Conservation (phyloP, 2,113 vertebrate species). For the Ceratotherium simum region DNA sequence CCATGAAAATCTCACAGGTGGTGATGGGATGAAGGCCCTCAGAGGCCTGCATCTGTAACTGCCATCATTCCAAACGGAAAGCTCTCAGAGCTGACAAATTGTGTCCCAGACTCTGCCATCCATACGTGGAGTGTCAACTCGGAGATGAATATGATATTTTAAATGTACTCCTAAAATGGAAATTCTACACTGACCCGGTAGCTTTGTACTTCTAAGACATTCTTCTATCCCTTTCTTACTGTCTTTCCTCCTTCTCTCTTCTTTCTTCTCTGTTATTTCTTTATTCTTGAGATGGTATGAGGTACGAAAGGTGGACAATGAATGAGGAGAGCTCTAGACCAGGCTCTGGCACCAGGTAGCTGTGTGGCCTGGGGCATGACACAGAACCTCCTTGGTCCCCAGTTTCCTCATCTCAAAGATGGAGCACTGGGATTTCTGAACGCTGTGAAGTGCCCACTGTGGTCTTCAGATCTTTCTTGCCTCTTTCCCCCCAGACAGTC, state of each 20-base stretch:
- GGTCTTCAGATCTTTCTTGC: not conserved
- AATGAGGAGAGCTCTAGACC: not conserved
- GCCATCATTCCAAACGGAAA: slow-evolving; percentile 3
- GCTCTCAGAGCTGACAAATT: not conserved
- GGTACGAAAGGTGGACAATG: not conserved
- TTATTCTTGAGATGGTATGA: not conserved
- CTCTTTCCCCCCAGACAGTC: not conserved
- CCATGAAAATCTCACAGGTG: slow-evolving; percentile 61
- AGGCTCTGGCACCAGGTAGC: not conserved
- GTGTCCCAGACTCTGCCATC: not conserved
- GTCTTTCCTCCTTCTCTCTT: not conserved
- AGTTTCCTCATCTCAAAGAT: not conserved
- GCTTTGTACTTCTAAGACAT: not conserved
- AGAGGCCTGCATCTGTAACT: not conserved
- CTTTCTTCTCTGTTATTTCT: not conserved
- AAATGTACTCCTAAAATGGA: not conserved
- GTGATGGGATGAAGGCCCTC: not conserved
- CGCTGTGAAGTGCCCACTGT: not conserved
- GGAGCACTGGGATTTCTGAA: not conserved
- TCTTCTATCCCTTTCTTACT: not conserved
- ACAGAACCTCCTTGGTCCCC: not conserved
- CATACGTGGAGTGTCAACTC: not conserved
- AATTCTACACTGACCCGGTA: not conserved
- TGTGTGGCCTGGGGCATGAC: not conserved
- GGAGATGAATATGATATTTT: not conserved